These are phyloP conservation scores for Callimorpha dominula DNA, from an alignment of 2,888 invertebrate genomes.

Conservation along the genomic window DNA sequence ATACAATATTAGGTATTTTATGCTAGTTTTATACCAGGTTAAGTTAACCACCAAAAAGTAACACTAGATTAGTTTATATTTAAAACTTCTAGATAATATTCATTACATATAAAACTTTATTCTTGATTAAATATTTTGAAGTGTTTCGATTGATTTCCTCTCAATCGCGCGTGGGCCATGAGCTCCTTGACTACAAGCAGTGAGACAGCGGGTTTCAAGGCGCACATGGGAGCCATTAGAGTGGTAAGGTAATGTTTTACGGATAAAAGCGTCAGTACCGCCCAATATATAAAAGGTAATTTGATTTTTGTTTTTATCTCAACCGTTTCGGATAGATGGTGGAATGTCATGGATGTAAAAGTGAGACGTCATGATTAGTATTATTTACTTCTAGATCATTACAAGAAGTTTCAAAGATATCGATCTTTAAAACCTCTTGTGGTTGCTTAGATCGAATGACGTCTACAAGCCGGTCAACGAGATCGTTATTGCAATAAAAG, in stretches of 20 bases:
- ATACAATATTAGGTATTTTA: no score
- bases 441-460: not conserved
- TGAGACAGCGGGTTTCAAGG: conserved; percentile 25
- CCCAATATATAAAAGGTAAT: conserved; percentile 18
- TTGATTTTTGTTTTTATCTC: conserved; percentile 14
- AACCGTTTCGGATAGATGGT: not conserved
- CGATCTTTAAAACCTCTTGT: not conserved
- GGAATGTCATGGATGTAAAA: not conserved
- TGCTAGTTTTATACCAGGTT: no score
- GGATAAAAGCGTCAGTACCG: conserved; percentile 11
- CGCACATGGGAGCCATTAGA: conserved; percentile 30
- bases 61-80: not conserved
- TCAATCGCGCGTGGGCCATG: no score
- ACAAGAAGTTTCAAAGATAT: not conserved
- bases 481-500: no score
- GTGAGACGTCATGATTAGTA: not conserved
- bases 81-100: not conserved
- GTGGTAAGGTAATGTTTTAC: conserved; percentile 19
- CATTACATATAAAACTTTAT: not conserved
- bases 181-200: conserved; percentile 14
- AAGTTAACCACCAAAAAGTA: no score
- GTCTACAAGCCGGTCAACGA: no score
- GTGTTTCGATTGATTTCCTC: not conserved
- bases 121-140: not conserved
- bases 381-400: not conserved